Evolutionary conservation across 2,797 vertebrate genomes (phyloP).

Genomic region (Sebastes trivittatus): DNA sequence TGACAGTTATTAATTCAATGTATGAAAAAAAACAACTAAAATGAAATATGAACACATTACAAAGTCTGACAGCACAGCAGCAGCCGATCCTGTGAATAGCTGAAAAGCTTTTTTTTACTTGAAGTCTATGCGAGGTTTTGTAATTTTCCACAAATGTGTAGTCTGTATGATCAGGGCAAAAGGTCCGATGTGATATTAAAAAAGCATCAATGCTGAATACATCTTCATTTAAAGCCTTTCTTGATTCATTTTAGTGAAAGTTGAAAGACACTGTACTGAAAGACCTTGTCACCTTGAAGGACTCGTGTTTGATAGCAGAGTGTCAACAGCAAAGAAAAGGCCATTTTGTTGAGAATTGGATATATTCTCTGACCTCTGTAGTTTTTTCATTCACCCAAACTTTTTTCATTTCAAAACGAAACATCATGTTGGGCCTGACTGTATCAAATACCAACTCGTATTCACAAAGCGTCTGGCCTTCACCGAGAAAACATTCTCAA

Average conservation of each 20-base stretch:
- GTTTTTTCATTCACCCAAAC: not conserved
- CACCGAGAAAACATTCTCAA: slow-evolving; percentile 10
- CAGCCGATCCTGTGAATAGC: not conserved
- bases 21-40: not conserved
- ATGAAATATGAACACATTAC: not conserved
- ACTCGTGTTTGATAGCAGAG: not conserved
- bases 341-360: slow-evolving; percentile 22
- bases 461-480: slow-evolving; percentile 25
- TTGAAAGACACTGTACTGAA: not conserved
- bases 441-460: slow-evolving; percentile 24
- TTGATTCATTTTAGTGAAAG: not conserved
- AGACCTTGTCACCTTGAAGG: slow-evolving; percentile 2
- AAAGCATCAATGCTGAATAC: not conserved
- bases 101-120: not conserved
- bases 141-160: not conserved
- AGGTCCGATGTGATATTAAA: not conserved
- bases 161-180: not conserved
- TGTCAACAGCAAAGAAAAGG: slow-evolving; percentile 30
- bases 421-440: slow-evolving; percentile 5
- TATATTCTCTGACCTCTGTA: slow-evolving; percentile 9
- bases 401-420: slow-evolving; percentile 51
- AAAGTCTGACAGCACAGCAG: not conserved
- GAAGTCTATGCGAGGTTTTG: not conserved
- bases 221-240: not conserved
- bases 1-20: not conserved